Conservation (phyloP, 2,113 vertebrate genomes). For the Ramphastos sulfuratus region DNA sequence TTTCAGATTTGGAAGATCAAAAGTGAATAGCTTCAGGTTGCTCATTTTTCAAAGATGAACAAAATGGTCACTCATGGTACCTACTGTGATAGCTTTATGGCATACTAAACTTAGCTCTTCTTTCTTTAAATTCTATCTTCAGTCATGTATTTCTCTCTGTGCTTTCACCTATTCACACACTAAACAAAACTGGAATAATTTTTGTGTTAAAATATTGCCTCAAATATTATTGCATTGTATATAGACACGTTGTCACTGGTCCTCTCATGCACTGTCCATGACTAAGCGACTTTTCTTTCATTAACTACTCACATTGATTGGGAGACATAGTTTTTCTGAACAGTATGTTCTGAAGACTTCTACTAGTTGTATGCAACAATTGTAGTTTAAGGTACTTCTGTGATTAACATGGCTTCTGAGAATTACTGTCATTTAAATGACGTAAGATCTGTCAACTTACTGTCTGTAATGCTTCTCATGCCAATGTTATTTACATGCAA, state of each 20-base stretch:
- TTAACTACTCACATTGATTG: neutral
- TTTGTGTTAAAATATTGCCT: neutral
- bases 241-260: neutral
- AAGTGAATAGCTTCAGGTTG: neutral
- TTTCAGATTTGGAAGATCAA: neutral
- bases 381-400: neutral
- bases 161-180: neutral
- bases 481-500: neutral
- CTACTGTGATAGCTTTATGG: neutral
- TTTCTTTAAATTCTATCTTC: neutral
- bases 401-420: neutral
- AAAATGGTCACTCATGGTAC: neutral
- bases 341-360: neutral
- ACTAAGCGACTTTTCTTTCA: neutral
- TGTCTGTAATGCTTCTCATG: neutral
- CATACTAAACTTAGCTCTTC: neutral
- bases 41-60: neutral
- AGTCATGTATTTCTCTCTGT: neutral
- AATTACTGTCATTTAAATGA: neutral
- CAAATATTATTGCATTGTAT: neutral
- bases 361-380: neutral
- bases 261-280: neutral
- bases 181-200: neutral
- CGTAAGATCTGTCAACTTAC: neutral
- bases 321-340: neutral